These are phyloP conservation scores for Orchestia grillus DNA, from an alignment of 1,140 invertebrate genomes.

Conservation along the genomic window DNA sequence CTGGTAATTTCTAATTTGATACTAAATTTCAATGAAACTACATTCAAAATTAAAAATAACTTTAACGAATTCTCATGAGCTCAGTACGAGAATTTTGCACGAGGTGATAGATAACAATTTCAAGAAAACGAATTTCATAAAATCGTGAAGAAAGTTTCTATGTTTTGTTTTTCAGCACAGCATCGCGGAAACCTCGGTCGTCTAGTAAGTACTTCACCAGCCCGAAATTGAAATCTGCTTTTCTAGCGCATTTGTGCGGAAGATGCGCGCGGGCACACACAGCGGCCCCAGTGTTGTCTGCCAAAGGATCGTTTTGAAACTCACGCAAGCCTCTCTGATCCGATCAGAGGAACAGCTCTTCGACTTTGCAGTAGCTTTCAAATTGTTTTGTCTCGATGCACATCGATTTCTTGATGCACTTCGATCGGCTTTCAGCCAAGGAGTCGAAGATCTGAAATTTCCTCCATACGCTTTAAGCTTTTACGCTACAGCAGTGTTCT, in stretches of 20 bases:
- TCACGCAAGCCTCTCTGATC: neutral
- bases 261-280: neutral
- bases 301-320: neutral
- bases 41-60: too few species aligned
- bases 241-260: neutral
- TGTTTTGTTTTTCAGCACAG: neutral
- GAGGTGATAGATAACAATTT: too few species aligned
- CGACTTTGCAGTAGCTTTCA: neutral
- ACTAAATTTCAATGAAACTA: too few species aligned
- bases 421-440: neutral
- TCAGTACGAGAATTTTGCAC: too few species aligned
- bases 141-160: too few species aligned
- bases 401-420: neutral
- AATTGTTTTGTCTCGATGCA: neutral
- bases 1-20: too few species aligned
- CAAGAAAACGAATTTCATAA: too few species aligned
- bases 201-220: neutral
- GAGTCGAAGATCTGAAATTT: neutral
- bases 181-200: neutral
- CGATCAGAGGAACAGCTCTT: neutral
- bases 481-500: neutral
- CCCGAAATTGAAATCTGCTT: neutral
- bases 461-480: neutral
- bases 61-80: too few species aligned
- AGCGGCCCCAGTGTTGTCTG: neutral